Conservation (phyloP, 1,140 invertebrate species). For the Vanessa tameamea region DNA sequence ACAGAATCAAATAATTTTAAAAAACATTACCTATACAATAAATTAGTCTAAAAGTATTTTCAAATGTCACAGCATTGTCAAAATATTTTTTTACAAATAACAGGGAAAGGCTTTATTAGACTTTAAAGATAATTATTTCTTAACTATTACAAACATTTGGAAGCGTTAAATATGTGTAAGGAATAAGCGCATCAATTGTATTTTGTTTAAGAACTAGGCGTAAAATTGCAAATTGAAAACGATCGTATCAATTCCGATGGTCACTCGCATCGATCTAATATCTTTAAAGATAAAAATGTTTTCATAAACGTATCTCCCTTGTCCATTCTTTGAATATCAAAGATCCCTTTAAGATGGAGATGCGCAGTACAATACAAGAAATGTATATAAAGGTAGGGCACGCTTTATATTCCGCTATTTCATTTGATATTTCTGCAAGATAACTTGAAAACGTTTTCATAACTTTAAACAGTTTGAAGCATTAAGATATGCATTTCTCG, state of each 20-base stretch:
- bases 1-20: too few relatives aligned
- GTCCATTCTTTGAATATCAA: conserved; percentile 28
- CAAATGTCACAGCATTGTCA: too few relatives aligned
- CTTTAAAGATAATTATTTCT: too few relatives aligned
- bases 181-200: too few relatives aligned
- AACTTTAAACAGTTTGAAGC: background rate
- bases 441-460: conserved; percentile 8
- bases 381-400: conserved; percentile 28
- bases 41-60: too few relatives aligned
- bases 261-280: background rate
- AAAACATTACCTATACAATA: too few relatives aligned
- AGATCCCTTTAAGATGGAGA: conserved; percentile 21
- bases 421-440: conserved; percentile 26
- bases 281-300: conserved; percentile 14
- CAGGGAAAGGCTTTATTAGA: too few relatives aligned
- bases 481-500: background rate
- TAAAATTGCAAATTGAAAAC: too few relatives aligned
- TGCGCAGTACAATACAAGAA: conserved; percentile 32
- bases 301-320: conserved; percentile 9
- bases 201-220: too few relatives aligned
- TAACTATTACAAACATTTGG: too few relatives aligned
- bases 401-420: conserved; percentile 29
- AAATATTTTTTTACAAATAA: too few relatives aligned
- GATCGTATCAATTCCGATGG: background rate
- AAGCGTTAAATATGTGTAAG: too few relatives aligned